Base-by-base conservation (phyloP, 1,140 invertebrate species). In the Maconellicoccus hirsutus region DNA sequence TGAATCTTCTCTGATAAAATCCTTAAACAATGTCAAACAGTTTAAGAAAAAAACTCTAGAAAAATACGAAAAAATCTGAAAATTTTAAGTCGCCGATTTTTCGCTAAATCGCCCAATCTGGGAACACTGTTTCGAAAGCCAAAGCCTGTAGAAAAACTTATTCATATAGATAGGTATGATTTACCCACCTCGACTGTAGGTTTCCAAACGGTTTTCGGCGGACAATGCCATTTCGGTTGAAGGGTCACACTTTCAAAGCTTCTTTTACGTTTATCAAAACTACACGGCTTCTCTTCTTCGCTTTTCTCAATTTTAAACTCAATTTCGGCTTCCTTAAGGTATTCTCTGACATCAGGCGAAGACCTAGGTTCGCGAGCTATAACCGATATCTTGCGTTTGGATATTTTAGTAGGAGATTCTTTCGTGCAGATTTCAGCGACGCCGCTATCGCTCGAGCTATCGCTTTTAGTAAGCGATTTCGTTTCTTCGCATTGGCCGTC, bases 141-240 rank as follows among this genome's bases (percentile, higher is more conserved):
- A n/a, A n/a, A n/a, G n/a, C n/a, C n/a, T n/a, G n/a, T n/a, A n/a
- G n/a, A n/a, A n/a, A n/a, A n/a, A n/a, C n/a, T n/a, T n/a, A n/a
- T n/a, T n/a, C n/a, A n/a, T n/a, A n/a, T n/a, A n/a, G n/a, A n/a
- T n/a, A n/a, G 12, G 3, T 6, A 33, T 22, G 23, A 6, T 39
- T 14, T 59, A 74, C 77, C 76, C 77, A 89, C 87, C 81, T 91
- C 88, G 1, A 92, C 81, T 10, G 87, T 85, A 26, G 87, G 86
- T 76, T 90, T 91, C 86, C 92, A 92, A 16, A 96, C 86, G 59
- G 83, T 83, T 76, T 91, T 92, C 0, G 90, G 87, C 8, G 90
- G 88, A 75, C 86, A 86, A 74, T 88, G 86, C 90, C 91, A 94
- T 75, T 82, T 80, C 25, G 72, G 70, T 16, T 66, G 61, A 23